phyloP scores from a whole-genome alignment of 2,113 vertebrate species.

The Thryonomys swinderianus region DNA sequence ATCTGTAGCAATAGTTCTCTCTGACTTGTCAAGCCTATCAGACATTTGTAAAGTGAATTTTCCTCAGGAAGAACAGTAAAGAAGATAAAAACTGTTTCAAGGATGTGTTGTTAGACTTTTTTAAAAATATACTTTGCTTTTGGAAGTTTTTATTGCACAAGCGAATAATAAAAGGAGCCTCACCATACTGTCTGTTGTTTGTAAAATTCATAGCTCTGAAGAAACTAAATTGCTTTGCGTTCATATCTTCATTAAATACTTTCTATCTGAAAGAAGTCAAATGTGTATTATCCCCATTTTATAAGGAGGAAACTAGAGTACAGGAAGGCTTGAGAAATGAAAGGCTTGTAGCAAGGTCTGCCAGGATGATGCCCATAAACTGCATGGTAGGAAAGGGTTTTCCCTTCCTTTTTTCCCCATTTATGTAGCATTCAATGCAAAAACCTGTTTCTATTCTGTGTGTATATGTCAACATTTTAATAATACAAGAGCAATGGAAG shows the following conservation, averaged over 20 bases:
- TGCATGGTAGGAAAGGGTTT: neutral
- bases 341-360: neutral
- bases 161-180: conserved; percentile 49
- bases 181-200: conserved; percentile 63
- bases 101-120: conserved; percentile 34
- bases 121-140: neutral
- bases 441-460: neutral
- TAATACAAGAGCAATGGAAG: neutral
- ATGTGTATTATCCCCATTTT: conserved; percentile 13
- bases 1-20: conserved; percentile 55
- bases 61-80: conserved; percentile 50
- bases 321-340: neutral
- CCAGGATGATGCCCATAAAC: neutral
- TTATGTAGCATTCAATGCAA: conserved; percentile 41
- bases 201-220: conserved; percentile 62
- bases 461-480: conserved; percentile 34
- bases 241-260: conserved; percentile 13
- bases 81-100: conserved; percentile 66
- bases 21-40: conserved; percentile 62
- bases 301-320: neutral
- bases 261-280: conserved; percentile 61
- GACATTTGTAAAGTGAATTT: conserved; percentile 37
- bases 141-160: conserved; percentile 50
- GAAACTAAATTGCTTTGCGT: conserved; percentile 50
- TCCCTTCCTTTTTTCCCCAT: neutral